A percentile compares a stretch with the other conserved stretches of the same genome.
phyloP scores from a whole-genome alignment of 2,113 vertebrate species.

The Colossoma macropomum region DNA sequence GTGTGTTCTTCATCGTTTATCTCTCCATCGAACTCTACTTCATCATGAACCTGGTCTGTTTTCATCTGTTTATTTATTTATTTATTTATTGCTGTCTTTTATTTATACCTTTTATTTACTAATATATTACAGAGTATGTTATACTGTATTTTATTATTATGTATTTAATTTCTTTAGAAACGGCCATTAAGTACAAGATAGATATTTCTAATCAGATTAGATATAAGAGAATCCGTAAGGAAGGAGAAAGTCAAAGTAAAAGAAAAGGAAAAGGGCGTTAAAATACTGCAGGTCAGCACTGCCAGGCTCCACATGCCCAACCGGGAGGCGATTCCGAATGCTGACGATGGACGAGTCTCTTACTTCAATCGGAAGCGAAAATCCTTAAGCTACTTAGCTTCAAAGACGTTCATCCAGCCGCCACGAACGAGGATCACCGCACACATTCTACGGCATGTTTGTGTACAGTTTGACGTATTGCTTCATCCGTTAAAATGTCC shows the following conservation, averaged over 20 bases:
- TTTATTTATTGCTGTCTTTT: too few relatives aligned
- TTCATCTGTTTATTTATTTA: not conserved
- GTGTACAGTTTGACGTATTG: not conserved
- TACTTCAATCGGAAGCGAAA: too few relatives aligned
- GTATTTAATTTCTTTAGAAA: too few relatives aligned
- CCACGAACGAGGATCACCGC: not conserved
- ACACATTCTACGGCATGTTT: too few relatives aligned
- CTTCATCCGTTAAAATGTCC: not conserved
- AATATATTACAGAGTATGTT: too few relatives aligned
- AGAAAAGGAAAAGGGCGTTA: not conserved
- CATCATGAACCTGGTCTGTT: conserved; percentile 94
- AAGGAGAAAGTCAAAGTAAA: too few relatives aligned
- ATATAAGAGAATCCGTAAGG: too few relatives aligned
- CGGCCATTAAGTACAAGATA: too few relatives aligned
- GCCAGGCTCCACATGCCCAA: not conserved
- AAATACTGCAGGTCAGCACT: not conserved
- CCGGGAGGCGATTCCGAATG: not conserved
- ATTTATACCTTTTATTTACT: too few relatives aligned
- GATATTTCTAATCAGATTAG: too few relatives aligned
- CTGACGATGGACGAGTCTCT: not conserved
- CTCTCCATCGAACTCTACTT: conserved; percentile 99
- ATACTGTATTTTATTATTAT: too few relatives aligned
- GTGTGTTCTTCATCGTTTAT: conserved; percentile 97
- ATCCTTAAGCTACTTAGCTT: too few relatives aligned
- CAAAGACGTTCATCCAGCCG: not conserved